phyloP scores from a whole-genome alignment of 2,888 invertebrate species.

The Tubiluchus corallicola region DNA sequence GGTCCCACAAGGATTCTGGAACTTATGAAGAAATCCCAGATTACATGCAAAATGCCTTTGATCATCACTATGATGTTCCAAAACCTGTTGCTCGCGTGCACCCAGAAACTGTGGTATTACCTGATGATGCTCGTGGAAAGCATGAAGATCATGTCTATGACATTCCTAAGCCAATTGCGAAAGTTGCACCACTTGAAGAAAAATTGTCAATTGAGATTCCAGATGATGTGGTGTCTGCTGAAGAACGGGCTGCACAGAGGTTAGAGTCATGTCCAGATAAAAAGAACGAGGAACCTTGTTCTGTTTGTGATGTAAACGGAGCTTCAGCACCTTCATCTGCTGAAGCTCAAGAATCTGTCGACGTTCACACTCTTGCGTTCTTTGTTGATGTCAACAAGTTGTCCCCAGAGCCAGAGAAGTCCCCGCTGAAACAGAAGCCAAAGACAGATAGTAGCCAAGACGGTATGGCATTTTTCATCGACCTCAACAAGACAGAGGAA shows the following conservation, averaged over 20 bases:
- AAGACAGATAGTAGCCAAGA: too few species aligned
- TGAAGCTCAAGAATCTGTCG: background rate
- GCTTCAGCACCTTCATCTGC: background rate
- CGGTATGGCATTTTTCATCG: conserved; percentile 3
- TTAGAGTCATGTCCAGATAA: background rate
- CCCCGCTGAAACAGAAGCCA: background rate
- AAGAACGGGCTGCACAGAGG: background rate
- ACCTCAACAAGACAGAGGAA: too few species aligned
- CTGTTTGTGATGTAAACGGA: background rate
- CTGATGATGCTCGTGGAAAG: background rate
- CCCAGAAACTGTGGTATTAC: background rate
- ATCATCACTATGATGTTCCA: background rate
- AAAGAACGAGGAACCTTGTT: background rate
- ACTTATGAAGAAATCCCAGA: background rate
- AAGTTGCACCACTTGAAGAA: background rate
- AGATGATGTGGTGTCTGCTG: background rate
- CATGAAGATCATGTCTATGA: background rate
- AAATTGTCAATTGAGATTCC: background rate
- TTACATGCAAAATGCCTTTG: background rate
- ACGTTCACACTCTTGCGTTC: conserved; percentile 1
- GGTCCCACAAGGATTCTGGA: background rate
- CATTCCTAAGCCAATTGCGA: background rate
- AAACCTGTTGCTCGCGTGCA: background rate
- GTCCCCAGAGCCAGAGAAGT: background rate
- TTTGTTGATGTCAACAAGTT: conserved; percentile 3